Base-by-base conservation (phyloP, 1,140 invertebrate genomes). In the Triops longicaudatus region DNA sequence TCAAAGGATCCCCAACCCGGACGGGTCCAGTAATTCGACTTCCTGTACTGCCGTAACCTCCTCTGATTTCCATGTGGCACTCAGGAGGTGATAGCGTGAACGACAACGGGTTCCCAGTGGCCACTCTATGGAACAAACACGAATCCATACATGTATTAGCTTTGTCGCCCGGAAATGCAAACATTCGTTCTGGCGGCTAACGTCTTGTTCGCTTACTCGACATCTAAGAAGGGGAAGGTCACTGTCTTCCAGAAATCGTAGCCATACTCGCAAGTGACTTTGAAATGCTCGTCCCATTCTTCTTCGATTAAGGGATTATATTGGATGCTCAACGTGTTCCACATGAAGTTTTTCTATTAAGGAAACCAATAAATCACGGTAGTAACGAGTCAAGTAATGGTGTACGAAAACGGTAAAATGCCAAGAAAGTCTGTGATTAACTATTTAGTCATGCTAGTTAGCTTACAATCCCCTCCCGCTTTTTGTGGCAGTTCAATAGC, bases 191-290 rank as follows among this genome's bases (percentile, higher is more conserved):
- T 76, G 27, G 14, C 7, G 43, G 22, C 41, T 28, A 76, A 12
- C 42, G 42, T 41, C 26, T 31, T 22, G 72, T 44, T 42, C 6
- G 91, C 94, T 92, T 85, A 97, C 95, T 96, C 94, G 74, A 97
- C 94, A 81, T 96, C 94, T 31, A 97, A 86, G 83, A 96, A 95
- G 0, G 94, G 94, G 85, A 97, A 97, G 0, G 94, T 96, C 31
- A 97, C 94, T 0, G 94, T 97, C 85, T 96, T 96, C 94, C 94
- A 96, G 85, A 96, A 96, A 83, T 97, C 94, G 83, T 96, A 96
- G 72, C 94, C 95, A 82, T 97, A 97, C 84, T 97, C 94, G 84
- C 95, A 97, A 7, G 94, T 96, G n/a, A 97, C 94, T 85, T 95
- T 94, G 83, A 96, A 97, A 82, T 97, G 94, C 81, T 97, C 94